Conservation (phyloP, 2,888 invertebrate species). For the Pomacea canaliculata region DNA sequence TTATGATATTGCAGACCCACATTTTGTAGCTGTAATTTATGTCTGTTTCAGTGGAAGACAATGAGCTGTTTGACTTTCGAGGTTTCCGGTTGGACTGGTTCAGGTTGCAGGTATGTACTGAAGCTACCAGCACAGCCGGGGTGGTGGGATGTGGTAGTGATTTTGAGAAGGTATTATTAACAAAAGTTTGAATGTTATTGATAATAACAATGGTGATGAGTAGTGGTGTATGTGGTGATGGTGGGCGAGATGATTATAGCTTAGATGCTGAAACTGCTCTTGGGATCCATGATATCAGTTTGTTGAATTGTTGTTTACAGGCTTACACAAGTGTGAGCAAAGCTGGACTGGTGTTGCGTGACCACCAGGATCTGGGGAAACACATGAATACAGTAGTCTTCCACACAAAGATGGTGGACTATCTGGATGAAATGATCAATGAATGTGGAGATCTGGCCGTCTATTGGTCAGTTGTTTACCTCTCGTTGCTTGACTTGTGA, state of each 20-base stretch:
- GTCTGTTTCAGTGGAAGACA: constrained; percentile 83
- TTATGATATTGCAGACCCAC: too few species aligned
- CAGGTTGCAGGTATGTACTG: constrained; percentile 79
- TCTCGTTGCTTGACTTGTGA: not conserved
- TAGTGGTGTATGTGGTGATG: not conserved
- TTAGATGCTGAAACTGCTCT: too few species aligned
- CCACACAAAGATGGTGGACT: constrained; percentile 98
- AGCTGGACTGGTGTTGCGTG: constrained; percentile 81
- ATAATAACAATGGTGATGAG: not conserved
- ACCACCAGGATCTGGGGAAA: constrained; percentile 88
- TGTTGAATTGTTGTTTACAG: constrained; percentile 44
- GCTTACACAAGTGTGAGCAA: constrained; percentile 87
- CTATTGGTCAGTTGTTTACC: constrained; percentile 79
- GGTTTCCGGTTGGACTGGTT: constrained; percentile 98
- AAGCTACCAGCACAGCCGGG: too few species aligned
- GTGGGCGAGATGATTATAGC: too few species aligned
- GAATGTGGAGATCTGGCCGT: constrained; percentile 98
- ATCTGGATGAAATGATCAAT: constrained; percentile 93
- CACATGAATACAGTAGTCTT: constrained; percentile 96
- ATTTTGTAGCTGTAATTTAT: not conserved
- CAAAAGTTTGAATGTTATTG: not conserved
- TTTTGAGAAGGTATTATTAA: not conserved
- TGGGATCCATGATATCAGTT: too few species aligned
- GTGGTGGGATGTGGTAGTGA: not conserved
- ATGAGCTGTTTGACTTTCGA: constrained; percentile 94